Evolutionary conservation across 1,140 invertebrate species (phyloP).

Genomic region (Contarinia nasturtii): DNA sequence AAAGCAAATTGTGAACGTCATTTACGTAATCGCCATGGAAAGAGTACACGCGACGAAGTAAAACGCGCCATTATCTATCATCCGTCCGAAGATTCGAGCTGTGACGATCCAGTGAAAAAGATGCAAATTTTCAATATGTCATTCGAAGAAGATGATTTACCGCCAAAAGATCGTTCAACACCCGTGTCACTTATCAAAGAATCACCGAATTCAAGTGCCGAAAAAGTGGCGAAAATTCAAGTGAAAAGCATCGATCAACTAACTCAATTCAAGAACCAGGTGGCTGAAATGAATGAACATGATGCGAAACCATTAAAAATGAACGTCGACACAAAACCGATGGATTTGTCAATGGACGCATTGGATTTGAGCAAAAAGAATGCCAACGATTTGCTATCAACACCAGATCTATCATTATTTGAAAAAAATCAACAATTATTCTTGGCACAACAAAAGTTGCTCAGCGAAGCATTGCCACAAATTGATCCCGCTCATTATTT

Average conservation of each 20-base stretch:
- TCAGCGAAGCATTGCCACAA: slow-evolving; percentile 32
- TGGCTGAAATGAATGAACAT: slow-evolving; percentile 23
- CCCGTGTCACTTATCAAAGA: slow-evolving; percentile 28
- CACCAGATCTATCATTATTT: slow-evolving; percentile 11
- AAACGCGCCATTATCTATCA: slow-evolving; percentile 73
- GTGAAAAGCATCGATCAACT: slow-evolving; percentile 39
- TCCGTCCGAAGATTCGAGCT: slow-evolving; percentile 59
- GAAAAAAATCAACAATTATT: slow-evolving; percentile 31
- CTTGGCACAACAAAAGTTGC: slow-evolving; percentile 33
- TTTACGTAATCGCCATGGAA: slow-evolving; percentile 79
- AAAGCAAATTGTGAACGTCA: slow-evolving; percentile 83
- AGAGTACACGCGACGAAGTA: slow-evolving; percentile 59
- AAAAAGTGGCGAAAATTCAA: slow-evolving; percentile 31
- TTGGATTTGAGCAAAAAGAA: slow-evolving; percentile 75
- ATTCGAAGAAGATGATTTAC: slow-evolving; percentile 16
- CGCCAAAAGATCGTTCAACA: slow-evolving; percentile 17
- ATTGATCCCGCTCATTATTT: slow-evolving; percentile 31
- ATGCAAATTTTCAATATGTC: slow-evolving; percentile 5
- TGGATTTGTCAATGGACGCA: slow-evolving; percentile 63
- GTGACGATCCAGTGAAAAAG: slow-evolving; percentile 31
- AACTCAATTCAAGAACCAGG: slow-evolving; percentile 26
- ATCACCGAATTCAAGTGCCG: slow-evolving; percentile 13
- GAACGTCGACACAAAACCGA: slow-evolving; percentile 24
- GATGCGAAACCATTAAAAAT: slow-evolving; percentile 16
- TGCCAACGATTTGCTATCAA: slow-evolving; percentile 8